Evolutionary conservation across 2,113 vertebrate species (phyloP), one percentile per base, ranked within the genome.

Genomic region (Coturnix japonica): DNA sequence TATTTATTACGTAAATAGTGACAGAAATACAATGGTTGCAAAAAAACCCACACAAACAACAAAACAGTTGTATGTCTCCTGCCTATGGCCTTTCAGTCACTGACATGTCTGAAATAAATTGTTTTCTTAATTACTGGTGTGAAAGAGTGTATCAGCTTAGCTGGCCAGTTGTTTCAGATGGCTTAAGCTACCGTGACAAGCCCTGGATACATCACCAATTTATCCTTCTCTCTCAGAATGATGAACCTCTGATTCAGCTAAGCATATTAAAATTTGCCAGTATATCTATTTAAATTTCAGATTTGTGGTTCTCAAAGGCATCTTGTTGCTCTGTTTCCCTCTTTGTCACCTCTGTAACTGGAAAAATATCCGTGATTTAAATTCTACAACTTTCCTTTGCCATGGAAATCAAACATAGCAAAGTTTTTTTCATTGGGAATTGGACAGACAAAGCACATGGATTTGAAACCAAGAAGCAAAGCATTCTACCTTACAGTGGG

Each of bases 221-320:
- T 86, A 87, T 60, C 69, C 80, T 59, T n/a, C 56, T 22, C 54
- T 69, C 81, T 41, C 86, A 92, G 16, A 70, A 70, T 57, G 74
- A 93, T 65, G 70, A 88, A 88, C n/a, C 21, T 81, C 59, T 89
- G 70, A 71, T 78, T 75, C 3, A 13, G 35, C 57, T 79, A 74
- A 92, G 54, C 49, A 49, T 72, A 85, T 65, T 80, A 91, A 87
- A 91, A 84, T 63, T 87, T 80, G 47, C 35, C 69, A 93, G 76
- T 26, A 86, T 22, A 51, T 67, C 26, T 41, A 85, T 74, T 91
- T 91, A 80, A 67, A 94, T 88, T 90, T 79, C 83, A 94, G 59
- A 91, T 93, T 81, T 87, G 53, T 87, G 49, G 31, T 70, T 92
- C 77, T 95, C 70, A 91, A 80, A 91, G 76, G 73, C 47, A 90